These are phyloP conservation scores for Ataeniobius toweri DNA, from an alignment of 2,797 vertebrate species.

Conservation along the genomic window DNA sequence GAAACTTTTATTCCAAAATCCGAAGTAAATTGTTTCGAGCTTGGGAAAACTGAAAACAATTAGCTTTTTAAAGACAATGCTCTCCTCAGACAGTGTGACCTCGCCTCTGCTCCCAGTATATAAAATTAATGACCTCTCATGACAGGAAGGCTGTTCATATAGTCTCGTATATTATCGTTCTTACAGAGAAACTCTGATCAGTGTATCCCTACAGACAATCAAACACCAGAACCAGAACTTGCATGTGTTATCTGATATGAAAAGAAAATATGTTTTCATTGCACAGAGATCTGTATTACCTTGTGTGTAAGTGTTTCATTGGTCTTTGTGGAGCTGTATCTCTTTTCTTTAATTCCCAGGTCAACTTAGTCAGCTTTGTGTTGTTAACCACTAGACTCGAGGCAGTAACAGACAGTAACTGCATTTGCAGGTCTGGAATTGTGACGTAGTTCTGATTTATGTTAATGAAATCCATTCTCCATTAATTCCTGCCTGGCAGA, in stretches of 20 bases:
- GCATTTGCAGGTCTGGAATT: slow-evolving; percentile 43
- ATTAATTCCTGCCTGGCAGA: slow-evolving; percentile 70
- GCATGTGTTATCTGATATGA: not conserved
- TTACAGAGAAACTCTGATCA: not conserved
- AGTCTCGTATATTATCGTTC: not conserved
- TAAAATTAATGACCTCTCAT: not conserved
- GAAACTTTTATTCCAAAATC: no score
- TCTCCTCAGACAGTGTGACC: not conserved
- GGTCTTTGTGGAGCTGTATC: slow-evolving; percentile 11
- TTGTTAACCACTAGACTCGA: slow-evolving; percentile 55
- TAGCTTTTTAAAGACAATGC: not conserved
- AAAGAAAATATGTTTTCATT: not conserved
- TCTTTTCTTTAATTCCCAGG: slow-evolving; percentile 38
- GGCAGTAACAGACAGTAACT: slow-evolving; percentile 62
- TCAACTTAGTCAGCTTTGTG: slow-evolving; percentile 41
- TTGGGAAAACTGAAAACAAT: not conserved
- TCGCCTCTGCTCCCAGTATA: not conserved
- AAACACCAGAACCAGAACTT: slow-evolving; percentile 4
- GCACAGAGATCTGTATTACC: not conserved
- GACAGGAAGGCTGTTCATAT: not conserved
- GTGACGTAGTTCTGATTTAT: slow-evolving; percentile 74
- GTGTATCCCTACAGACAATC: not conserved
- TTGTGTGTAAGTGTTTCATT: slow-evolving; percentile 8
- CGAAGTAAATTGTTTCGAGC: not conserved
- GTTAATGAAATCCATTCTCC: slow-evolving; percentile 78